phyloP scores from a whole-genome alignment of 2,113 vertebrate genomes.

The Stegostoma tigrinum region DNA sequence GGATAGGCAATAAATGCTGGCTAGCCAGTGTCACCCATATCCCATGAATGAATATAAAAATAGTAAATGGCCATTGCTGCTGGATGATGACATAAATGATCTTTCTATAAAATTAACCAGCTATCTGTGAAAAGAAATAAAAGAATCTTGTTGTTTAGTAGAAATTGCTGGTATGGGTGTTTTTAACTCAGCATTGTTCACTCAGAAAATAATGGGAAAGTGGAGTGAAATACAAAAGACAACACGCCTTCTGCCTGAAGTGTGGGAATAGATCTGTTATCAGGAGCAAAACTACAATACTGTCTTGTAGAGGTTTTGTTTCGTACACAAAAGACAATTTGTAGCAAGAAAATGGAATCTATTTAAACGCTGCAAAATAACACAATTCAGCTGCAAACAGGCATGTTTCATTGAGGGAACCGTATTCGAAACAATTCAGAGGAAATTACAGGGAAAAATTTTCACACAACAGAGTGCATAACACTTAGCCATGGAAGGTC shows the following conservation, averaged over 20 bases:
- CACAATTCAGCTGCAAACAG: background rate
- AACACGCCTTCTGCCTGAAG: background rate
- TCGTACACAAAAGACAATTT: background rate
- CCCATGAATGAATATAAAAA: too few species aligned
- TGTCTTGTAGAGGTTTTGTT: background rate
- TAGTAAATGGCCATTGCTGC: background rate
- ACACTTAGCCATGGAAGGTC: background rate
- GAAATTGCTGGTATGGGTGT: background rate
- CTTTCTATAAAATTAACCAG: background rate
- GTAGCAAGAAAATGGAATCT: constrained; percentile 2
- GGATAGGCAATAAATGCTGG: too few species aligned
- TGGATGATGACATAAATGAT: background rate
- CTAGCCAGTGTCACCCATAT: too few species aligned
- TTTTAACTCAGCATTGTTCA: background rate
- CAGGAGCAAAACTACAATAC: too few species aligned
- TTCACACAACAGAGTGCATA: background rate
- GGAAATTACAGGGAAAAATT: background rate
- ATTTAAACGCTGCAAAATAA: background rate
- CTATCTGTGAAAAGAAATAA: background rate
- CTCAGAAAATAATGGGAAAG: background rate
- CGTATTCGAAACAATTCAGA: background rate
- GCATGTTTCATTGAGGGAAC: background rate
- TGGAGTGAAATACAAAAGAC: background rate
- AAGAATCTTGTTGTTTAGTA: background rate
- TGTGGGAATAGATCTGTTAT: background rate